phyloP scores from a whole-genome alignment of 2,888 invertebrate genomes.

The Tenodera sinensis region DNA sequence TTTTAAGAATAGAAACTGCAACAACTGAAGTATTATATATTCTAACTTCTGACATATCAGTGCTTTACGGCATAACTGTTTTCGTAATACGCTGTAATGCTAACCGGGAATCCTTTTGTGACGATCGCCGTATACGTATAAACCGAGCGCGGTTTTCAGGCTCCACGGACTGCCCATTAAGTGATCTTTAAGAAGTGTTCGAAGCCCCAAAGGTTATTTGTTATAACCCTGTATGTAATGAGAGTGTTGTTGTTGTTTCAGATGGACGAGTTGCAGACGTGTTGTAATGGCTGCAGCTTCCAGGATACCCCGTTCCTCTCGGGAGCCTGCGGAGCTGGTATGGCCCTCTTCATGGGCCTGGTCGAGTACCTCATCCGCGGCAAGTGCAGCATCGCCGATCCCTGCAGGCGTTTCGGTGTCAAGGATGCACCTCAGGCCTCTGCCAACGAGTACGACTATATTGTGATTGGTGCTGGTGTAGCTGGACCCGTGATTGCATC shows the following conservation, averaged over 20 bases:
- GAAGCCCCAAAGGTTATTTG: no score
- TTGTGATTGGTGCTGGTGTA: conserved; percentile 45
- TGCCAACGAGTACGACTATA: conserved; percentile 37
- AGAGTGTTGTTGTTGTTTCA: neutral
- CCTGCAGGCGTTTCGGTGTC: conserved; percentile 34
- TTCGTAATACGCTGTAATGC: no score
- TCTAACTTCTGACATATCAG: no score
- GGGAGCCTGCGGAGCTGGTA: conserved; percentile 34
- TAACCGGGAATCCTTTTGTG: no score
- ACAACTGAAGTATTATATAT: no score
- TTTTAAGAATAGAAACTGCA: no score
- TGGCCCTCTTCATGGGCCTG: conserved; percentile 37
- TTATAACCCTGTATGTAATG: no score
- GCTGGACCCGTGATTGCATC: conserved; percentile 50
- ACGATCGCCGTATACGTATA: no score
- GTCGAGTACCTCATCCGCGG: conserved; percentile 36
- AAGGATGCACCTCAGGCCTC: conserved; percentile 1
- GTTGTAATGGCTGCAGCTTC: conserved; percentile 33
- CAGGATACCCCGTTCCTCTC: conserved; percentile 36
- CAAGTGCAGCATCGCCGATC: conserved; percentile 36
- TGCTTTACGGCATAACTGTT: no score
- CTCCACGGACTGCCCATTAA: no score
- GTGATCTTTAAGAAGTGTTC: no score
- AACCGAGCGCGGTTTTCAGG: no score
- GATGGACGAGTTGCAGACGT: neutral